A percentile compares a stretch with the other conserved stretches of the same genome.
Evolutionary conservation across 2,113 vertebrate genomes (phyloP).

Genomic region (Grammomys dolichurus): DNA sequence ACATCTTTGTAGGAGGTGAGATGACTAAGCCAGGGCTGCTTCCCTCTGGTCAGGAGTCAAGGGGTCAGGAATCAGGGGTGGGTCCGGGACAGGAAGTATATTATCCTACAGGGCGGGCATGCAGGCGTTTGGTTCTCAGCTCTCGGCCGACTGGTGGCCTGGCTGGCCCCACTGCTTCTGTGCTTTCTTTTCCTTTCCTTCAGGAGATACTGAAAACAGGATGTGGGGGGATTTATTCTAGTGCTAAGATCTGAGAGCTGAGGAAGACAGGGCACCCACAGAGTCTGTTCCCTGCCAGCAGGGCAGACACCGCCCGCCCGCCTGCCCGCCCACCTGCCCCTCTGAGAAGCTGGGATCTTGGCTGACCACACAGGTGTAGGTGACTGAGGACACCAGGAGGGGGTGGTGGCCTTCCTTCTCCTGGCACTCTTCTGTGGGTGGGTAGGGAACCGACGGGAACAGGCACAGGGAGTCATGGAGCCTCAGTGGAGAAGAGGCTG

Average conservation of each 20-base stretch:
- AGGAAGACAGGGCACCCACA: too few species aligned
- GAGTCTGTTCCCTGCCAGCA: neutral
- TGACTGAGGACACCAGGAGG: neutral
- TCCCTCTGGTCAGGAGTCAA: neutral
- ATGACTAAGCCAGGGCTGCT: neutral
- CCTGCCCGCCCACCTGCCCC: too few species aligned
- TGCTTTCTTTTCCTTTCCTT: neutral
- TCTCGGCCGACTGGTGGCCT: neutral
- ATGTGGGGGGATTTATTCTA: neutral
- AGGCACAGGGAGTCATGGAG: neutral
- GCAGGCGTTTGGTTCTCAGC: neutral
- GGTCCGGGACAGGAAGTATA: neutral
- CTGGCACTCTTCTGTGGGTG: neutral
- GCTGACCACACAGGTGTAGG: neutral
- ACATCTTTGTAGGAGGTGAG: neutral
- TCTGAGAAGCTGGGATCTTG: neutral
- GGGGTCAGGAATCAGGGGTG: neutral
- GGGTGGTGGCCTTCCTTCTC: too few species aligned
- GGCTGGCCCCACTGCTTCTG: neutral
- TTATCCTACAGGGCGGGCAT: neutral
- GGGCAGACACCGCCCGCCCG: neutral
- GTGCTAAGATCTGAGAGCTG: neutral
- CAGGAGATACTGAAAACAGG: neutral
- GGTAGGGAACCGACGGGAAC: accelerated
- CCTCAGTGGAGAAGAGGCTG: neutral